Evolutionary conservation across 2,888 invertebrate genomes (phyloP), one percentile per base, ranked within the genome.

Genomic region (Nemapogon koenigi): DNA sequence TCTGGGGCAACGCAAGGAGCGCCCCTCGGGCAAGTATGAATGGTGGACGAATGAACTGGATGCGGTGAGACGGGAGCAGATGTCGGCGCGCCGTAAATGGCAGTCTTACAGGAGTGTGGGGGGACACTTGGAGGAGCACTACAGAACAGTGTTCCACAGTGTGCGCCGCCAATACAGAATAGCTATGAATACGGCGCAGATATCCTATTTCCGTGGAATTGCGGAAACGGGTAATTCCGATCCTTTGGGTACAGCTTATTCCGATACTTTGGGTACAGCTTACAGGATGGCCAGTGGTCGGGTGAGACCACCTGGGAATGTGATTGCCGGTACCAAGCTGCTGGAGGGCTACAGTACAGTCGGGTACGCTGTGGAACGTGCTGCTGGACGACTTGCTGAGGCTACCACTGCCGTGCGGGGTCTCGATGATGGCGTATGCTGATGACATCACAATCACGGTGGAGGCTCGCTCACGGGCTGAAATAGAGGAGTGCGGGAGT

Each of bases 391-490:
- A n/a, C n/a, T n/a, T n/a, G n/a, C n/a, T n/a, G n/a, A n/a, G n/a
- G n/a, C n/a, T n/a, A n/a, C n/a, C n/a, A n/a, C n/a, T n/a, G n/a
- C n/a, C n/a, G n/a, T n/a, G n/a, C n/a, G n/a, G n/a, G n/a, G n/a
- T n/a, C n/a, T n/a, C n/a, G n/a, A n/a, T n/a, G n/a, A n/a, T n/a
- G n/a, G n/a, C n/a, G n/a, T n/a, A n/a, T n/a, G n/a, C n/a, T n/a
- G n/a, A n/a, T n/a, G n/a, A n/a, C 15, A 43, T 50, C 1, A 48
- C 49, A 2, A 3, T 52, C 1, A 11, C 49, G n/a, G 35, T 54
- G 2, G 48, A 43, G 43, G 40, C 48, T 0, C 10, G 39, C 2
- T 41, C 47, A 0, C 18, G 46, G 0, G 43, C n/a, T n/a, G n/a
- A n/a, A n/a, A n/a, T n/a, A n/a, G n/a, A n/a, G n/a, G n/a, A n/a